Evolutionary conservation across 2,797 vertebrate genomes (phyloP).

Genomic region (Balearica regulorum): DNA sequence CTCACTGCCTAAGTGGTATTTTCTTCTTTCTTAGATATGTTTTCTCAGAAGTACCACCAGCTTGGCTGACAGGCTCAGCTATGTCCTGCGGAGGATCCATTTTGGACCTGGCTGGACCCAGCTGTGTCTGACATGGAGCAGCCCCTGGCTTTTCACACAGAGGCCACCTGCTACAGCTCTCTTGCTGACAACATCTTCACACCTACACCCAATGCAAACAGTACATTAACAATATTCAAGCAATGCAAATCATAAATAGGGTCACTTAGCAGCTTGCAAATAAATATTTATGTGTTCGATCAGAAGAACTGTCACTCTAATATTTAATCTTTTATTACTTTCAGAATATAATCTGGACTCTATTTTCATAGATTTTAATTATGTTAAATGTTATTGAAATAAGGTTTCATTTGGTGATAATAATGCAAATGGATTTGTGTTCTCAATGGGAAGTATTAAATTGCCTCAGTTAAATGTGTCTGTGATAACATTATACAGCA

Average conservation of each 20-base stretch:
- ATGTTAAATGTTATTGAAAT: neutral
- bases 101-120: neutral
- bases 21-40: neutral
- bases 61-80: neutral
- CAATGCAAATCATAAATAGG: neutral
- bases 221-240: neutral
- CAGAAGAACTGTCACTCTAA: neutral
- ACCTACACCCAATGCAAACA: neutral
- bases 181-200: neutral
- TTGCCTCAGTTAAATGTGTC: neutral
- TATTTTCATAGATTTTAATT: neutral
- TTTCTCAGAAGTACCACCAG: neutral
- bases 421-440: neutral
- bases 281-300: neutral
- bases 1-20: neutral
- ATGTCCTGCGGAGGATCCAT: accelerated
- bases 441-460: conserved; percentile 11
- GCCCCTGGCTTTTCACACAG: neutral
- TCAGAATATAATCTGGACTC: neutral
- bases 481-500: neutral
- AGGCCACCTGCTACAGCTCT: neutral
- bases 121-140: neutral
- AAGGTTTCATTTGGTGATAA: neutral
- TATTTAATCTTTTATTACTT: neutral
- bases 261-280: neutral